These are phyloP conservation scores for Calameuta idolon DNA, from an alignment of 2,888 invertebrate genomes.

Conservation along the genomic window DNA sequence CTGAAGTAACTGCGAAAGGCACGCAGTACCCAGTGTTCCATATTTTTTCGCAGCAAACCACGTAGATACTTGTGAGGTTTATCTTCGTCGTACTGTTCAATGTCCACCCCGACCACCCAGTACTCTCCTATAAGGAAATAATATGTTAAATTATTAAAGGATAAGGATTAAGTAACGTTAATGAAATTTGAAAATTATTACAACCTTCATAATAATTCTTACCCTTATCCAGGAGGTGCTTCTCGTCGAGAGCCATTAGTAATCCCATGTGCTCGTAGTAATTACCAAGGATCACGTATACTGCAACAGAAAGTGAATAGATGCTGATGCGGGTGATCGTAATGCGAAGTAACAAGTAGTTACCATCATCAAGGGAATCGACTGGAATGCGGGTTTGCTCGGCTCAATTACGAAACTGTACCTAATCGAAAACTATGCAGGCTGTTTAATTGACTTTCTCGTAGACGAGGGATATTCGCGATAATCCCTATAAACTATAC, in stretches of 20 bases:
- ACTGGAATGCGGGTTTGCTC: not conserved
- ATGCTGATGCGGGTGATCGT: not conserved
- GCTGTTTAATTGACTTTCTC: not conserved
- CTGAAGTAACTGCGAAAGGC: slow-evolving; percentile 88
- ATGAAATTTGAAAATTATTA: not conserved
- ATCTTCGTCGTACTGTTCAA: slow-evolving; percentile 85
- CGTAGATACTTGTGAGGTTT: slow-evolving; percentile 84
- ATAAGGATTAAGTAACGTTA: not conserved
- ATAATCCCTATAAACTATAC: not conserved
- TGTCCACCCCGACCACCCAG: slow-evolving; percentile 91
- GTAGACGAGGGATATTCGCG: not conserved
- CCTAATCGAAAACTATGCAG: not conserved
- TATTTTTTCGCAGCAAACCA: slow-evolving; percentile 74
- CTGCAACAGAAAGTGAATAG: slow-evolving; percentile 70
- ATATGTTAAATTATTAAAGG: not conserved
- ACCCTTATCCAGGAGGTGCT: slow-evolving; percentile 85
- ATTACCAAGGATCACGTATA: slow-evolving; percentile 91
- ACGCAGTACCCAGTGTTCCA: slow-evolving; percentile 72
- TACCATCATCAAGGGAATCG: not conserved
- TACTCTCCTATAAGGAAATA: slow-evolving; percentile 77
- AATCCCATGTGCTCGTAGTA: slow-evolving; percentile 92
- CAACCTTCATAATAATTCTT: slow-evolving; percentile 42
- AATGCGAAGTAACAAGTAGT: not conserved
- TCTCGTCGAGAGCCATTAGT: slow-evolving; percentile 87
- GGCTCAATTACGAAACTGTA: not conserved